A percentile compares a stretch with the other conserved stretches of the same genome.
Conservation (phyloP, 1,140 invertebrate genomes). For the Tetramorium simillimum region DNA sequence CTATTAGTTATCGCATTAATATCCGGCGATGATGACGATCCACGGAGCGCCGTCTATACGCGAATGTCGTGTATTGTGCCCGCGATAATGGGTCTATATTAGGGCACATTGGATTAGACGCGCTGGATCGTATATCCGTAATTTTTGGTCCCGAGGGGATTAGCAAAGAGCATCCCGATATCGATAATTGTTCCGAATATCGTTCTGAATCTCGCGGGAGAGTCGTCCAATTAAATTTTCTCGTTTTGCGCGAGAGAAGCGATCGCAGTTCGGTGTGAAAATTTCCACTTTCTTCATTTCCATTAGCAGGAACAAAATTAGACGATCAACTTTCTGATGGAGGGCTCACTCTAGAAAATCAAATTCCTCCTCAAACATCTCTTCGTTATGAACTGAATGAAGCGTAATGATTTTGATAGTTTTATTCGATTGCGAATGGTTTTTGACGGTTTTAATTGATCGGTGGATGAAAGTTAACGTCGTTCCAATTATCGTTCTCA, state of each 20-base stretch:
- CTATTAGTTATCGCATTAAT: constrained; percentile 76
- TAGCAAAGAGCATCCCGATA: not conserved
- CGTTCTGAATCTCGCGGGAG: not conserved
- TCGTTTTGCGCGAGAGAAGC: not conserved
- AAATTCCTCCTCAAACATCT: not conserved
- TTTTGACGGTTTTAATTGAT: not conserved
- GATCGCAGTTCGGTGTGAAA: not conserved
- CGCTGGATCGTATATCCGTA: not conserved
- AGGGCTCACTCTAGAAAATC: constrained; percentile 16
- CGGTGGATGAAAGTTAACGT: not conserved
- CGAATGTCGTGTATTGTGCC: constrained; percentile 9
- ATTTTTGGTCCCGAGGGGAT: constrained; percentile 16
- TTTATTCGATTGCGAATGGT: not conserved
- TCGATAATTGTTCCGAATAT: not conserved
- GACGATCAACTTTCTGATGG: not conserved
- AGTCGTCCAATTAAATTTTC: not conserved
- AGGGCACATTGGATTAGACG: not conserved
- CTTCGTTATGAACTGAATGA: constrained; percentile 1
- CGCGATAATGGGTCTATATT: not conserved
- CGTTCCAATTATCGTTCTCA: not conserved
- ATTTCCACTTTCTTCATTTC: constrained; percentile 5
- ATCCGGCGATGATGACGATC: constrained; percentile 50
- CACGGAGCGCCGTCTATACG: not conserved
- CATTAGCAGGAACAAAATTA: constrained; percentile 7
- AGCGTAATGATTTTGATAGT: not conserved